phyloP scores from a whole-genome alignment of 1,140 invertebrate genomes.

The Diachasmimorpha longicaudata region DNA sequence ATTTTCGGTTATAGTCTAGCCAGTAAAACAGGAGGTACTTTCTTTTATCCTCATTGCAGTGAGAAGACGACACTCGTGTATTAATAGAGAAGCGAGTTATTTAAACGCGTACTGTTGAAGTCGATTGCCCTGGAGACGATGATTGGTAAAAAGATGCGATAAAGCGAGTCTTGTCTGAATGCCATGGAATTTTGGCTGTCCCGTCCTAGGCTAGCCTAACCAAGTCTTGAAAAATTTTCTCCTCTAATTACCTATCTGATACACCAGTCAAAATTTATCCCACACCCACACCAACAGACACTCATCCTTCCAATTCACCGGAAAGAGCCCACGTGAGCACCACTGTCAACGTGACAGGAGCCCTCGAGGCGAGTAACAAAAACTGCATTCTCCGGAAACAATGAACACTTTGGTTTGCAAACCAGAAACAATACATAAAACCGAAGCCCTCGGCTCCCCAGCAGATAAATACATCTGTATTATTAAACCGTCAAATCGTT shows the following conservation, averaged over 20 bases:
- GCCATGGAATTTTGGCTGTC: no score
- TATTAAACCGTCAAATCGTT: neutral
- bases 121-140: conserved; percentile 20
- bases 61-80: neutral
- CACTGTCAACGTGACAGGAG: neutral
- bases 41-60: neutral
- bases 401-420: neutral
- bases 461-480: neutral
- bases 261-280: no score
- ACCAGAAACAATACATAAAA: neutral
- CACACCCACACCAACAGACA: no score
- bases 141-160: neutral
- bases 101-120: neutral
- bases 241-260: no score
- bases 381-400: neutral
- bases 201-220: no score
- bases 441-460: neutral
- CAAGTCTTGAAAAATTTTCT: no score
- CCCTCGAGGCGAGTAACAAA: neutral
- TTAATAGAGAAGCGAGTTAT: conserved; percentile 7
- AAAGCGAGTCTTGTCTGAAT: neutral
- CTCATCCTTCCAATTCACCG: neutral
- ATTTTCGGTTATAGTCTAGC: neutral
- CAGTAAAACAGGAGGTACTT: neutral
- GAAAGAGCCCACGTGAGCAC: neutral